phyloP scores from a whole-genome alignment of 2,797 vertebrate species.

The Bradypodion ventrale region DNA sequence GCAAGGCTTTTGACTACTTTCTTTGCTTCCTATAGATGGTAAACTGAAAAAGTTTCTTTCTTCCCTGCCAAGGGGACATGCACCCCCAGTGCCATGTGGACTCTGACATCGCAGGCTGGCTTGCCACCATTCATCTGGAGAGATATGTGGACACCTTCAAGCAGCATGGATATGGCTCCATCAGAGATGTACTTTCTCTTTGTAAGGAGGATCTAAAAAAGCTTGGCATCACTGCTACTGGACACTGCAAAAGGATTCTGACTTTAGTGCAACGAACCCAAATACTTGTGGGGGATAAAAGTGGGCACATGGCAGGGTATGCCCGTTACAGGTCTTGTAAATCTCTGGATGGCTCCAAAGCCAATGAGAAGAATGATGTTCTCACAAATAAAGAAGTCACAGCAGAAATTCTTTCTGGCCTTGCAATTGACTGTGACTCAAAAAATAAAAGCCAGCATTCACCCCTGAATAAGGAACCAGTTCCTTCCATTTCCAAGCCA shows the following conservation, averaged over 20 bases:
- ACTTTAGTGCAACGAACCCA: conserved; percentile 72
- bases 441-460: rapidly evolving
- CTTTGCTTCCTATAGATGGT: conserved; percentile 65
- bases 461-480: conserved; percentile 52
- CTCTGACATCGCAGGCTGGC: conserved; percentile 85
- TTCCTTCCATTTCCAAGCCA: conserved; percentile 73
- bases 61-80: conserved; percentile 77
- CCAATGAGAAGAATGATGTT: conserved; percentile 25
- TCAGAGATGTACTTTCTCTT: conserved; percentile 80
- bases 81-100: conserved; percentile 76
- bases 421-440: neutral
- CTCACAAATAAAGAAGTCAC: conserved; percentile 38
- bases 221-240: conserved; percentile 89
- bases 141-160: conserved; percentile 86
- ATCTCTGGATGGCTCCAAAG: conserved; percentile 8
- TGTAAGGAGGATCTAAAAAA: conserved; percentile 82
- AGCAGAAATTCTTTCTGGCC: neutral
- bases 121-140: conserved; percentile 90
- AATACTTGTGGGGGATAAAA: neutral
- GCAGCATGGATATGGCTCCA: conserved; percentile 81
- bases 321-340: conserved; percentile 36
- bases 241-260: conserved; percentile 94
- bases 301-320: neutral
- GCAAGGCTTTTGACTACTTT: conserved; percentile 28
- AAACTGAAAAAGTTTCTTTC: conserved; percentile 65